Base-by-base conservation (phyloP, 2,797 vertebrate genomes). In the Apogon talboti region DNA sequence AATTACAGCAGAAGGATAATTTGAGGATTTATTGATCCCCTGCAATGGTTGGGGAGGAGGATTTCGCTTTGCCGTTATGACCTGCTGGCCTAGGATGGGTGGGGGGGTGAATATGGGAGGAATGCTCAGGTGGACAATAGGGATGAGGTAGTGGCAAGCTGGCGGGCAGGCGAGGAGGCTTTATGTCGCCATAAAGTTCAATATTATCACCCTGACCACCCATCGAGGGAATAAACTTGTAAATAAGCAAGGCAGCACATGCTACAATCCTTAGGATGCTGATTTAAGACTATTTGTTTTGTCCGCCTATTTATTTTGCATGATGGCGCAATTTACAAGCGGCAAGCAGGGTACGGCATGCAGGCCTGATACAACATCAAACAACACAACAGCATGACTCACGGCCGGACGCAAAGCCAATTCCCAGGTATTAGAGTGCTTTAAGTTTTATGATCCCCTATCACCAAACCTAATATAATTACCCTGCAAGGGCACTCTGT, bases 401-500 rank as follows among this genome's bases (percentile, higher is more conserved):
- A 91, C 79, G 44, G 75, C 79, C 57, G 54, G 78, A 87, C 85
- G 86, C 83, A 86, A 91, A 93, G 90, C 90, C 92, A 91, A 93
- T 94, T 93, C 84, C 89, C 84, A 93, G 90, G 92, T 92, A 93
- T 93, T 92, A 92, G 90, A 94, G 91, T 92, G 85, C 86, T 92
- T 90, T 89, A 90, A 90, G 91, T 93, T 95, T 95, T 93, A 94
- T 91, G 93, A 91, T 90, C 87, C 82, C 76, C 79, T 87, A 92
- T 92, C 87, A 78, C 89, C 86, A 86, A 91, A 90, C 90, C 87
- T 91, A 92, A 93, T 93, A 93, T 94, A 95, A 94, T 94, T 93
- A 94, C 87, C 83, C 86, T 51, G 81, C 93, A 95, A 94, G 94
- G 93, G 87, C 93, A 91, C 83, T 88, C 76, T 59, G 93, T 94